Evolutionary conservation across 2,113 vertebrate genomes (phyloP).

Genomic region (Tachysurus fulvidraco): DNA sequence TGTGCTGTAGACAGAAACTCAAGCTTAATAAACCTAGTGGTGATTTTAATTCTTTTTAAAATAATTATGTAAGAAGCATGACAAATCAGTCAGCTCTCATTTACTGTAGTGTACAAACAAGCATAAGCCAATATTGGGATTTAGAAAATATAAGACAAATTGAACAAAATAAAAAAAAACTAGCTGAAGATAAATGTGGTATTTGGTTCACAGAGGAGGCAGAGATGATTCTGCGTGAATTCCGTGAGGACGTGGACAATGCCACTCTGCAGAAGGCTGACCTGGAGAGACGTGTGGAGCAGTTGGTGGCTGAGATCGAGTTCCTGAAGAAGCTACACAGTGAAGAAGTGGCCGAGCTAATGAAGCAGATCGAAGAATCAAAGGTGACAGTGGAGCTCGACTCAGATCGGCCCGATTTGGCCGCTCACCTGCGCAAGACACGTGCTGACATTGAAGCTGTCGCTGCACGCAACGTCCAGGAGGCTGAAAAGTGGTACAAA

Average conservation of each 20-base stretch:
- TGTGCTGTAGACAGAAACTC: neutral
- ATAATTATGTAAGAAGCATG: neutral
- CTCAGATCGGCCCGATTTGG: conserved; percentile 66
- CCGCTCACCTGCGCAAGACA: conserved; percentile 67
- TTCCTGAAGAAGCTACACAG: conserved; percentile 75
- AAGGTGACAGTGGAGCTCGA: conserved; percentile 70
- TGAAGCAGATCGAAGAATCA: conserved; percentile 73
- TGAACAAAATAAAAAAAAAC: neutral
- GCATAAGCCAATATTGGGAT: neutral
- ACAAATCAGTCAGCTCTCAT: neutral
- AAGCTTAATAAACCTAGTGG: neutral
- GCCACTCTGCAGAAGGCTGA: conserved; percentile 76
- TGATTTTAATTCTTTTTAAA: neutral
- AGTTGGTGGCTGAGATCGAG: conserved; percentile 69
- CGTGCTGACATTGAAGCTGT: conserved; percentile 73
- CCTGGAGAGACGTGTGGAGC: conserved; percentile 69
- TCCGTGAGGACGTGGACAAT: conserved; percentile 75
- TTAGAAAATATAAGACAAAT: neutral
- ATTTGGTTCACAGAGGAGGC: conserved; percentile 68
- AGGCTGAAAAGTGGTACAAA: conserved; percentile 82
- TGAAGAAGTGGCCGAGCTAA: conserved; percentile 71
- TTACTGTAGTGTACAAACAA: neutral
- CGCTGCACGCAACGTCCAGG: conserved; percentile 73
- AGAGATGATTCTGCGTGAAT: conserved; percentile 76
- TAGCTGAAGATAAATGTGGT: neutral